phyloP scores from a whole-genome alignment of 2,113 vertebrate genomes.

The Copsychus sechellarum region DNA sequence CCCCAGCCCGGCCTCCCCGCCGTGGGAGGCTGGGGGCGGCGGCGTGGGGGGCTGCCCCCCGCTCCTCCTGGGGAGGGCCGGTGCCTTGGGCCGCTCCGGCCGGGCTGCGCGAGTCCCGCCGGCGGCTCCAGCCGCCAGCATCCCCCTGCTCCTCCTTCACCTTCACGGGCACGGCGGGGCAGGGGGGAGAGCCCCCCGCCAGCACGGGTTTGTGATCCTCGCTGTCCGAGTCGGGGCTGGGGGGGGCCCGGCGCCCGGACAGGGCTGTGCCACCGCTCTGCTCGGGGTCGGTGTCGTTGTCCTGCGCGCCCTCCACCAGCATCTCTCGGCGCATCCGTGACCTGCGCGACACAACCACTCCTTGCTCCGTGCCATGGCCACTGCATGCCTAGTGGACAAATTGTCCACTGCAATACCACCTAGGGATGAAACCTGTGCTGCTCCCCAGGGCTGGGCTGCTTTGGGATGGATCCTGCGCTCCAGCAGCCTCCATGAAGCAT shows the following conservation, averaged over 20 bases:
- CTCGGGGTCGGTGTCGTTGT: slow-evolving; percentile 88
- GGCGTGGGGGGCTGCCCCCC: background rate
- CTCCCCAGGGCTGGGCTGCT: fast-evolving
- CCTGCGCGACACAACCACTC: slow-evolving; percentile 70
- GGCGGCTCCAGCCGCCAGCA: background rate
- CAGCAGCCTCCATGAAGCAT: background rate
- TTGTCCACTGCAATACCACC: background rate
- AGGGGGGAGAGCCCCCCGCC: slow-evolving; percentile 39
- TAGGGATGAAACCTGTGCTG: background rate
- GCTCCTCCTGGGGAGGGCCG: slow-evolving; percentile 73
- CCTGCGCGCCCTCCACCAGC: slow-evolving; percentile 89
- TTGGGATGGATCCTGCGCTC: background rate
- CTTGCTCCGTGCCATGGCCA: fast-evolving
- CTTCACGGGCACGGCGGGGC: slow-evolving; percentile 27
- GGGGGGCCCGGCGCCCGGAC: slow-evolving; percentile 48
- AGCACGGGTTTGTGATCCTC: slow-evolving; percentile 82
- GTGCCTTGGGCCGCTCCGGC: slow-evolving; percentile 18
- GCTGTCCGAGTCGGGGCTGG: slow-evolving; percentile 82
- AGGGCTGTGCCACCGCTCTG: slow-evolving; percentile 60
- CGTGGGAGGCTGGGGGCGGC: slow-evolving; percentile 64
- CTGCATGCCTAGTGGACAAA: fast-evolving
- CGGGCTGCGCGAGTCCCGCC: slow-evolving; percentile 26
- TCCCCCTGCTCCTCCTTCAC: slow-evolving; percentile 87
- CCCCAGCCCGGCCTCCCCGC: slow-evolving; percentile 59
- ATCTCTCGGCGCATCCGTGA: slow-evolving; percentile 97